A percentile compares a stretch with the other conserved stretches of the same genome.
Conservation (phyloP, 2,797 vertebrate species). For the Rallus crepitans region DNA sequence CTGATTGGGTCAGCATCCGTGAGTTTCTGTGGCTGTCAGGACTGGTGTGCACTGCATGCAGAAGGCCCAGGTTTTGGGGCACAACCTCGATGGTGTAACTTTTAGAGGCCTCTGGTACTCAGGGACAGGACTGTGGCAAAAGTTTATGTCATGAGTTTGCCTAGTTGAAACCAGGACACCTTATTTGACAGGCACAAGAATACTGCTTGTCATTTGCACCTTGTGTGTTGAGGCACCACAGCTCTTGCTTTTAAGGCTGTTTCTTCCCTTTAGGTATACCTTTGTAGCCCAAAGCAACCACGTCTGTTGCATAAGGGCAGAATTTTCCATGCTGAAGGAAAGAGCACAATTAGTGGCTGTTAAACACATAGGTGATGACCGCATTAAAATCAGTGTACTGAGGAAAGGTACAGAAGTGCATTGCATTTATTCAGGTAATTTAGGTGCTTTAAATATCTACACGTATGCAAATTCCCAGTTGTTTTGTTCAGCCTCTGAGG, state of each 20-base stretch:
- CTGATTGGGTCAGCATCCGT: fast-evolving
- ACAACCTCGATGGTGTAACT: too few species aligned
- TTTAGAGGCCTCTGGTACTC: background rate
- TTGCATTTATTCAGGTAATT: background rate
- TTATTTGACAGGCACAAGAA: background rate
- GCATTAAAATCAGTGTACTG: background rate
- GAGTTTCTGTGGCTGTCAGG: background rate
- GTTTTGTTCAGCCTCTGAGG: background rate
- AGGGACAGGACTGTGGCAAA: background rate
- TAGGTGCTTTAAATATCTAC: background rate
- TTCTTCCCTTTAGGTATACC: background rate
- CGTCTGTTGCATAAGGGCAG: background rate
- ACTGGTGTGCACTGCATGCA: background rate
- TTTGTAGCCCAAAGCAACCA: fast-evolving
- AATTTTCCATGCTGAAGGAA: background rate
- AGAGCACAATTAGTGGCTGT: conserved; percentile 1
- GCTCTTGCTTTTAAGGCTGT: background rate
- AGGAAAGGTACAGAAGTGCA: background rate
- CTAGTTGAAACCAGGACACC: too few species aligned
- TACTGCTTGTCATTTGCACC: background rate
- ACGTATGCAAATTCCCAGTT: background rate
- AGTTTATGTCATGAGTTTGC: background rate
- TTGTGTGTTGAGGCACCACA: background rate
- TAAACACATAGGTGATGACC: background rate
- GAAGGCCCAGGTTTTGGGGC: background rate